Evolutionary conservation across 2,888 invertebrate species (phyloP).

Genomic region (Plebejus argus): DNA sequence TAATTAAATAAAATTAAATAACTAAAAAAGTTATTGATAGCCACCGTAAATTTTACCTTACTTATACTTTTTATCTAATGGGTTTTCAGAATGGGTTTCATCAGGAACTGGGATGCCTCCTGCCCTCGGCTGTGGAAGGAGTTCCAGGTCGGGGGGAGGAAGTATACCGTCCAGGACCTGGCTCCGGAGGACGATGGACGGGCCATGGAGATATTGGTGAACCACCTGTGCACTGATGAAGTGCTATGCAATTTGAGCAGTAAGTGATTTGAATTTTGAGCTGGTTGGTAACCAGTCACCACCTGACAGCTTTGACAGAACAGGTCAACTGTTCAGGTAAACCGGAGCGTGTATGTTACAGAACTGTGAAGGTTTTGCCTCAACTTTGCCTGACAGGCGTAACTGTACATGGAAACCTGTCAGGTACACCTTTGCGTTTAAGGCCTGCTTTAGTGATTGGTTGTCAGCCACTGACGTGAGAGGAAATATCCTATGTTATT

Average conservation of each 20-base stretch:
- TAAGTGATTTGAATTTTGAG: constrained; percentile 40
- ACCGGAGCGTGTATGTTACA: too few species aligned
- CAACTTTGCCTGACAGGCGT: too few species aligned
- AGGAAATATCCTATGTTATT: too few species aligned
- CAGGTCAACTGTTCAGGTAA: too few species aligned
- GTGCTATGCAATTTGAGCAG: constrained; percentile 51
- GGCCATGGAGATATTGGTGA: constrained; percentile 52
- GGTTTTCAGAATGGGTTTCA: constrained; percentile 42
- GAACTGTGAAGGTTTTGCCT: too few species aligned
- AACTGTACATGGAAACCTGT: too few species aligned
- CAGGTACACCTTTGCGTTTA: too few species aligned
- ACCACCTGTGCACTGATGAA: constrained; percentile 58
- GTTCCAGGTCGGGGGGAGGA: constrained; percentile 54
- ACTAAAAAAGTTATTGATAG: too few species aligned
- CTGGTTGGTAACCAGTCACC: background rate
- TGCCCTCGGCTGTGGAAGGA: constrained; percentile 56
- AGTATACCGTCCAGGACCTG: constrained; percentile 61
- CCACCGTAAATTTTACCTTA: background rate
- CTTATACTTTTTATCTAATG: background rate
- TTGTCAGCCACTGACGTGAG: too few species aligned
- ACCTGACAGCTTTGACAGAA: too few species aligned
- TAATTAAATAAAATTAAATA: too few species aligned
- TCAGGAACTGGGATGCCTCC: constrained; percentile 44
- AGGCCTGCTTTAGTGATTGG: too few species aligned
- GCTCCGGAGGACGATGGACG: constrained; percentile 59